Evolutionary conservation across 2,888 invertebrate species (phyloP).

Genomic region (Xylophagus ater): DNA sequence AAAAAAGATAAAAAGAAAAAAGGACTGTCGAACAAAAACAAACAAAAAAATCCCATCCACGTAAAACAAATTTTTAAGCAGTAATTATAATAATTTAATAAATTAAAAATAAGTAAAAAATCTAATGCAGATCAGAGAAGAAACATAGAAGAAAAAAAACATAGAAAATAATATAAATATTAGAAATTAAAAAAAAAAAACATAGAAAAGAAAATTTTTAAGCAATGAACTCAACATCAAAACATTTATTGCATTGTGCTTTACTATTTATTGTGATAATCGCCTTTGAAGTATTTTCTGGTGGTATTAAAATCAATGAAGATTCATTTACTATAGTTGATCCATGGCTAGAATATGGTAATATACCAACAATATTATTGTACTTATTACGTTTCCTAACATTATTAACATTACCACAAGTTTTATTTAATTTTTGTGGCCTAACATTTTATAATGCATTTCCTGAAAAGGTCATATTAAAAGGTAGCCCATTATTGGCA

Average conservation of each 20-base stretch:
- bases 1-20: no score
- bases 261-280: constrained; percentile 63
- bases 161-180: no score
- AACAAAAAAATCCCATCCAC: no score
- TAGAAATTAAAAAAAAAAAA: no score
- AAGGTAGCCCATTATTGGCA: constrained; percentile 81
- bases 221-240: constrained; percentile 42
- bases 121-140: no score
- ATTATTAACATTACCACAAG: constrained; percentile 79
- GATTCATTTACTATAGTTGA: constrained; percentile 49
- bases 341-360: constrained; percentile 75
- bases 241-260: constrained; percentile 71
- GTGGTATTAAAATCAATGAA: constrained; percentile 47
- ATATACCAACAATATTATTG: constrained; percentile 57
- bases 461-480: constrained; percentile 77
- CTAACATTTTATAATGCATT: constrained; percentile 87
- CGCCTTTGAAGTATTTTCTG: constrained; percentile 58
- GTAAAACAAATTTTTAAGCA: no score
- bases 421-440: constrained; percentile 70
- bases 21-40: no score
- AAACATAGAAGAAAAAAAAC: no score
- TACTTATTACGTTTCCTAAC: constrained; percentile 71
- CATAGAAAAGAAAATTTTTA: no score
- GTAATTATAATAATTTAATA: no score
- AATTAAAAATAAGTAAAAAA: no score